These are phyloP conservation scores for Oncorhynchus clarkii DNA, from an alignment of 2,113 vertebrate species.

Conservation along the genomic window DNA sequence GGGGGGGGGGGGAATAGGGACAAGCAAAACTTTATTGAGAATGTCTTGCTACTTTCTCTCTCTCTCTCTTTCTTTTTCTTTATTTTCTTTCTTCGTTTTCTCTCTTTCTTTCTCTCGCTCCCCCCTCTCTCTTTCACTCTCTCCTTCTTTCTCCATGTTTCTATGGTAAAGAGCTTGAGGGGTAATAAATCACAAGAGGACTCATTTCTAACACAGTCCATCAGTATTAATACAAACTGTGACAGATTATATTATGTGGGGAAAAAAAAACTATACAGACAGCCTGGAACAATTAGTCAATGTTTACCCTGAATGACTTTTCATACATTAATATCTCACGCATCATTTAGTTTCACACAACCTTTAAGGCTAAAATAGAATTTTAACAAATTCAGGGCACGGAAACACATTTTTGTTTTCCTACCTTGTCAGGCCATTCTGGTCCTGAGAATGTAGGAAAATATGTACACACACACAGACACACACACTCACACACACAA, in stretches of 20 bases:
- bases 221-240: constrained; percentile 4
- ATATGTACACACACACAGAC: no score
- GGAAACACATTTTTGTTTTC: no score
- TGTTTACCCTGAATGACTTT: constrained; percentile 12
- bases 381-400: not conserved
- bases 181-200: not conserved
- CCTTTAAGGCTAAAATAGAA: no score
- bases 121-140: no score
- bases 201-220: constrained; percentile 11
- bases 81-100: no score
- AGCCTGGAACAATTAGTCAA: constrained; percentile 8
- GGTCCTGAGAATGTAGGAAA: no score
- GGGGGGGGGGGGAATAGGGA: no score
- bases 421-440: no score
- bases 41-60: not conserved
- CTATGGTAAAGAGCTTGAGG: not conserved
- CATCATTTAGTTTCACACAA: not conserved
- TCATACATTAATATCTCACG: not conserved
- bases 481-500: no score
- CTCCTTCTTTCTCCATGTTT: not conserved
- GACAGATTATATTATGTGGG: constrained; percentile 3
- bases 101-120: no score
- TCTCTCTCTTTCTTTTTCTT: not conserved
- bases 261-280: not conserved
- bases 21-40: constrained; percentile 9